Evolutionary conservation across 2,113 vertebrate genomes (phyloP).

Genomic region (Chascanopsetta lugubris): DNA sequence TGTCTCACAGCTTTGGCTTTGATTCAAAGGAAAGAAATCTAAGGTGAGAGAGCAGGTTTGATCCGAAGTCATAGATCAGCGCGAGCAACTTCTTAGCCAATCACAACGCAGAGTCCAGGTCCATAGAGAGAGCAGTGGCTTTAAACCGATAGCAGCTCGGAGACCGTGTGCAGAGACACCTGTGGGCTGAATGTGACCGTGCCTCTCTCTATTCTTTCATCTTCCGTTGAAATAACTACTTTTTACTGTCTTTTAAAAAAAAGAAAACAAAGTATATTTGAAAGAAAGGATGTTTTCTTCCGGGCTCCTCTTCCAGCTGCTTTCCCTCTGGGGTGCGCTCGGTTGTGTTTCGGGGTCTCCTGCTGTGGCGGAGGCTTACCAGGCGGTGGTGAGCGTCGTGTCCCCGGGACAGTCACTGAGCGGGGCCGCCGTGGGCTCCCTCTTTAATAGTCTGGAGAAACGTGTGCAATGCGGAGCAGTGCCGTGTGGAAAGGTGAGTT

Average conservation of each 20-base stretch:
- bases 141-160: constrained; percentile 41
- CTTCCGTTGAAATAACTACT: neutral
- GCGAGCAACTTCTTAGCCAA: constrained; percentile 62
- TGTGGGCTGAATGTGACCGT: neutral
- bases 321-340: constrained; percentile 16
- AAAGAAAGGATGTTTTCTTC: constrained; percentile 38
- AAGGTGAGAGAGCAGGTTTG: constrained; percentile 12
- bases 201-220: neutral
- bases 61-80: constrained; percentile 20
- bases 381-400: constrained; percentile 57
- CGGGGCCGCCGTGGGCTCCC: constrained; percentile 55
- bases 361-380: constrained; percentile 53
- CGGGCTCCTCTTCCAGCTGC: constrained; percentile 12
- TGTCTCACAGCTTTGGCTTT: constrained; percentile 1
- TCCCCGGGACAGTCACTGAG: constrained; percentile 69
- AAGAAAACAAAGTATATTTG: neutral
- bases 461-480: constrained; percentile 83
- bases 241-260: no score
- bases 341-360: constrained; percentile 32
- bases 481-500: constrained; percentile 84
- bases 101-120: constrained; percentile 57
- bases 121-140: constrained; percentile 18
- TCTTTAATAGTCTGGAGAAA: constrained; percentile 78
- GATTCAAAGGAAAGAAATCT: no score
- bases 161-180: constrained; percentile 21